These are phyloP conservation scores for Pelecanoides urinatrix DNA, from an alignment of 2,113 vertebrate species.

Conservation along the genomic window DNA sequence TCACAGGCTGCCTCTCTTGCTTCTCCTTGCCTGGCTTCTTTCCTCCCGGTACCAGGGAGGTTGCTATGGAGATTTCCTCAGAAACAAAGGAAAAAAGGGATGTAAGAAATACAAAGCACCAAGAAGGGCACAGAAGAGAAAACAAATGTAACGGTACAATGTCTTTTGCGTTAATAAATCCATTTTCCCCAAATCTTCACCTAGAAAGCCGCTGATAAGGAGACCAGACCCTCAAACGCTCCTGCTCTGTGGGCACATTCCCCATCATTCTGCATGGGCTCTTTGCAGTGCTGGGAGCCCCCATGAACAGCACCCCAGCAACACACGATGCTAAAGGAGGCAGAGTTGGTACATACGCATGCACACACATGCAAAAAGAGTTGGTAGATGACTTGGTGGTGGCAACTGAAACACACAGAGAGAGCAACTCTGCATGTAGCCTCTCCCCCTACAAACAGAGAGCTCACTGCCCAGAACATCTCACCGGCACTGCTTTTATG, in stretches of 20 bases:
- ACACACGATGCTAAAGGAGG: not conserved
- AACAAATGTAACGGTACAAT: accelerated
- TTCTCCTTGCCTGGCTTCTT: not conserved
- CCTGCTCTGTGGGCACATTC: not conserved
- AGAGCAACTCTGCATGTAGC: not conserved
- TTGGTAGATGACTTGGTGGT: not conserved
- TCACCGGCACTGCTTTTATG: not conserved
- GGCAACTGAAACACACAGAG: not conserved
- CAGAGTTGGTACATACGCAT: accelerated
- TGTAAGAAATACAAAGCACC: not conserved
- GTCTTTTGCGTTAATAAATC: not conserved
- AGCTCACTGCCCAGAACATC: not conserved
- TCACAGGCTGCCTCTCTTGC: not conserved
- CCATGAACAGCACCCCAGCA: not conserved
- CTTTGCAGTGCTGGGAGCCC: not conserved
- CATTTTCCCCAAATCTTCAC: not conserved
- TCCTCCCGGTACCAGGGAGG: not conserved
- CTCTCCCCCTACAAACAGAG: not conserved
- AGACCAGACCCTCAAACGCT: not conserved
- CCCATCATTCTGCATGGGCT: accelerated
- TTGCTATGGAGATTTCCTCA: constrained; percentile 46
- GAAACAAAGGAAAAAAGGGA: not conserved
- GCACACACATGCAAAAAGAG: not conserved
- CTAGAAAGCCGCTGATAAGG: not conserved
- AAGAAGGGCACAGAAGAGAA: not conserved